Conservation (phyloP, 2,113 vertebrate species). For the Mirounga angustirostris region DNA sequence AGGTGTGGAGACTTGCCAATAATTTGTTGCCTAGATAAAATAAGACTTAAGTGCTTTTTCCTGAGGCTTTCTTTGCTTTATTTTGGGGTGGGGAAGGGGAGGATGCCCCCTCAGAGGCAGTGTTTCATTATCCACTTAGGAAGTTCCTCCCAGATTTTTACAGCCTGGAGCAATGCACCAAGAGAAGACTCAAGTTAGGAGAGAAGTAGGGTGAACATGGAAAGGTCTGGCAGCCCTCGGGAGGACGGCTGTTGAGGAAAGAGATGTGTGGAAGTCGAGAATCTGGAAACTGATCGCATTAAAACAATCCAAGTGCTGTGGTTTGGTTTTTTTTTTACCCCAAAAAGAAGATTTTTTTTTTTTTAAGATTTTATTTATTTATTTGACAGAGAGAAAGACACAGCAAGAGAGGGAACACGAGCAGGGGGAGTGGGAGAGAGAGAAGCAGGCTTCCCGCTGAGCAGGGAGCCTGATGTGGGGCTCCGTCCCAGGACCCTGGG, state of each 20-base stretch:
- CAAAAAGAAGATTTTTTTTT: too few species aligned
- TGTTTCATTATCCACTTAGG: neutral
- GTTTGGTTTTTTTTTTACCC: neutral
- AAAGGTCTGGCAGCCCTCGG: neutral
- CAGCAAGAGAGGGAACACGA: too few species aligned
- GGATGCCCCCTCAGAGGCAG: neutral
- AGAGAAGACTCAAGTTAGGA: neutral
- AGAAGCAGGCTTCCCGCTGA: too few species aligned
- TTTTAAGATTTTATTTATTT: too few species aligned
- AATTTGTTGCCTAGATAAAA: constrained; percentile 1
- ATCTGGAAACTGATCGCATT: neutral
- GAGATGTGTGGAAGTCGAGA: neutral
- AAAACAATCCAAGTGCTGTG: neutral
- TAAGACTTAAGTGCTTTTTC: neutral
- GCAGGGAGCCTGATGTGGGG: too few species aligned
- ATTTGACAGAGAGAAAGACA: neutral
- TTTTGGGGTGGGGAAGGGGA: neutral
- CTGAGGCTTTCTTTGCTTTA: neutral
- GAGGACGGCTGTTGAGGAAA: neutral
- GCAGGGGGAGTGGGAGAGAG: too few species aligned
- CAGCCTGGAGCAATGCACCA: neutral
- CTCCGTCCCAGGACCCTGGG: too few species aligned
- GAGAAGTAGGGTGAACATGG: neutral
- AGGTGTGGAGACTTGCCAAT: neutral
- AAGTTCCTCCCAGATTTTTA: neutral